Evolutionary conservation across 2,888 invertebrate species (phyloP).

Genomic region (Tinea pellionella): DNA sequence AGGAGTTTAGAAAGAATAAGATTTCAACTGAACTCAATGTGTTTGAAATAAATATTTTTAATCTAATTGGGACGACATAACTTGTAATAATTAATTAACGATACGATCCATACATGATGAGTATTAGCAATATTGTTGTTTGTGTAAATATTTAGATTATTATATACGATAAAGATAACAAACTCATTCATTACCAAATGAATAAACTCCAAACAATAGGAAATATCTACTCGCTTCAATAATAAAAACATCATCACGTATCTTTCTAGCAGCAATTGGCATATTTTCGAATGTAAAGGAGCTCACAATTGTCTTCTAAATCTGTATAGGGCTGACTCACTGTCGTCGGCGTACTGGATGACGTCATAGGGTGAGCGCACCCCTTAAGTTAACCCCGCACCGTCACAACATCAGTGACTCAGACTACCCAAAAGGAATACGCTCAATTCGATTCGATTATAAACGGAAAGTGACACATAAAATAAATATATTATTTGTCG

Average conservation of each 20-base stretch:
- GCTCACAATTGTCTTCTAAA: slow-evolving; percentile 26
- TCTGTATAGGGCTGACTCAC: slow-evolving; percentile 40
- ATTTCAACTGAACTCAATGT: no score
- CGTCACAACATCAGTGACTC: neutral
- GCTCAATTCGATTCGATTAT: neutral
- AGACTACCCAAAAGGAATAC: neutral
- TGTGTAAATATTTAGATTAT: neutral
- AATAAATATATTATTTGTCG: no score
- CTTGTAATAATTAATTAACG: no score
- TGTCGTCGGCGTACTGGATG: slow-evolving; percentile 23
- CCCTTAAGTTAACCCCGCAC: slow-evolving; percentile 2
- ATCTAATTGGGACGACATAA: no score
- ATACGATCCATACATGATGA: neutral
- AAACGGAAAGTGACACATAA: neutral
- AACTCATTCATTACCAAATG: neutral
- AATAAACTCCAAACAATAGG: neutral
- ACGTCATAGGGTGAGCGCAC: slow-evolving; percentile 41
- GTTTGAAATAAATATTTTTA: neutral
- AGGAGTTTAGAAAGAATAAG: no score
- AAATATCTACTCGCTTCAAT: neutral
- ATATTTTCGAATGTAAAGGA: slow-evolving; percentile 3
- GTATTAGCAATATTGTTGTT: neutral
- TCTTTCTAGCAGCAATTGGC: neutral
- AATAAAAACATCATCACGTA: neutral
- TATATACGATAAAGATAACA: neutral